phyloP scores from a whole-genome alignment of 2,113 vertebrate genomes.

The Crotophaga sulcirostris region DNA sequence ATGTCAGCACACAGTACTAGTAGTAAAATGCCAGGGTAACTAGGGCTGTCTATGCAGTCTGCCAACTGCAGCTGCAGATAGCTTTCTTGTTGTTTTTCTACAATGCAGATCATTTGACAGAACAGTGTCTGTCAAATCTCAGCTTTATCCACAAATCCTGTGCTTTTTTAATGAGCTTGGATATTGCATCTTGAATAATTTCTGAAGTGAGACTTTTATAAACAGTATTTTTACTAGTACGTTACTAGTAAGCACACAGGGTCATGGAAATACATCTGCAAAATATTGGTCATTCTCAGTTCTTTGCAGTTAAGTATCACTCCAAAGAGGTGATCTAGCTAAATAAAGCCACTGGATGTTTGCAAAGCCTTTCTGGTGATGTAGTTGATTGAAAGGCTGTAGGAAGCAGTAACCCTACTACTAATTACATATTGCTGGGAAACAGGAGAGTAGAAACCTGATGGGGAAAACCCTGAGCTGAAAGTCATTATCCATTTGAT shows the following conservation, averaged over 20 bases:
- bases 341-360: neutral
- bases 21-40: neutral
- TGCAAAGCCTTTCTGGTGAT: neutral
- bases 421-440: fast-evolving
- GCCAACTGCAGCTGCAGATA: constrained; percentile 3
- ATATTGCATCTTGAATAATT: neutral
- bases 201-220: neutral
- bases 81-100: neutral
- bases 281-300: neutral
- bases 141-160: neutral
- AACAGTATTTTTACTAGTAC: neutral
- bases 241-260: neutral
- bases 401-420: neutral
- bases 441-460: neutral
- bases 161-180: neutral
- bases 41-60: neutral
- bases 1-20: neutral
- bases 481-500: neutral
- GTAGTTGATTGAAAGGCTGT: neutral
- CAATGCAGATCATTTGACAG: neutral
- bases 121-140: neutral
- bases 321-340: neutral
- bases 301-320: fast-evolving
- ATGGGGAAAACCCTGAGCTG: neutral
- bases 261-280: neutral